These are phyloP conservation scores for Liodrosophila aerea DNA, from an alignment of 2,888 invertebrate species.

Conservation along the genomic window DNA sequence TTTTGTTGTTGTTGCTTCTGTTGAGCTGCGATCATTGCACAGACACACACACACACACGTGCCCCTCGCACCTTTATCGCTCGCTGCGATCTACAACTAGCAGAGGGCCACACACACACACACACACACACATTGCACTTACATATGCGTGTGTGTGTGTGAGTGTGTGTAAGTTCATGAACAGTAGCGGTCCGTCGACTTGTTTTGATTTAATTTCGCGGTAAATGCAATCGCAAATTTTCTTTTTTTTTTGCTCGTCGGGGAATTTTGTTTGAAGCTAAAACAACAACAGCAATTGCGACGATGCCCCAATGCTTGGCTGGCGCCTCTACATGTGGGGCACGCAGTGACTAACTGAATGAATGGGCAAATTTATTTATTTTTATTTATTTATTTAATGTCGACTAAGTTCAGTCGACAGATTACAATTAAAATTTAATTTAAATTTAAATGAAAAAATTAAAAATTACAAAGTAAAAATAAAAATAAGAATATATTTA, in stretches of 20 bases:
- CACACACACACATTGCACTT: slow-evolving; percentile 11
- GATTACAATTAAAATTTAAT: no score
- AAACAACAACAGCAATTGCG: slow-evolving; percentile 43
- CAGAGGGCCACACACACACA: slow-evolving; percentile 17
- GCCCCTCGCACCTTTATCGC: slow-evolving; percentile 55
- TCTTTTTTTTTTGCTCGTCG: slow-evolving; percentile 53
- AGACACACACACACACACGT: slow-evolving; percentile 31
- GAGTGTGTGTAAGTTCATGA: slow-evolving; percentile 64
- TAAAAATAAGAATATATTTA: no score
- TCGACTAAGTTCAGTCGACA: no score
- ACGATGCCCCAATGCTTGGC: slow-evolving; percentile 32
- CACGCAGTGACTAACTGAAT: slow-evolving; percentile 61
- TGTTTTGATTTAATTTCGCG: slow-evolving; percentile 75
- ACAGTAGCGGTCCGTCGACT: slow-evolving; percentile 57
- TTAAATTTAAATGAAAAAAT: no score
- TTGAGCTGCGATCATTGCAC: slow-evolving; percentile 50
- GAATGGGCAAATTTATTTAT: slow-evolving; percentile 9
- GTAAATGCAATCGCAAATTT: slow-evolving; percentile 72
- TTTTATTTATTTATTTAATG: no score
- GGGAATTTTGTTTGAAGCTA: slow-evolving; percentile 74
- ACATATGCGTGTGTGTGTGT: slow-evolving; percentile 16
- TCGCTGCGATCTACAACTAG: slow-evolving; percentile 31
- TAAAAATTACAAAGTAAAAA: no score
- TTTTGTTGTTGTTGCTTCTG: slow-evolving; percentile 16
- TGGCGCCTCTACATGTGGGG: slow-evolving; percentile 70